These are phyloP conservation scores for Seriola aureovittata DNA, from an alignment of 2,113 vertebrate genomes.

Conservation along the genomic window DNA sequence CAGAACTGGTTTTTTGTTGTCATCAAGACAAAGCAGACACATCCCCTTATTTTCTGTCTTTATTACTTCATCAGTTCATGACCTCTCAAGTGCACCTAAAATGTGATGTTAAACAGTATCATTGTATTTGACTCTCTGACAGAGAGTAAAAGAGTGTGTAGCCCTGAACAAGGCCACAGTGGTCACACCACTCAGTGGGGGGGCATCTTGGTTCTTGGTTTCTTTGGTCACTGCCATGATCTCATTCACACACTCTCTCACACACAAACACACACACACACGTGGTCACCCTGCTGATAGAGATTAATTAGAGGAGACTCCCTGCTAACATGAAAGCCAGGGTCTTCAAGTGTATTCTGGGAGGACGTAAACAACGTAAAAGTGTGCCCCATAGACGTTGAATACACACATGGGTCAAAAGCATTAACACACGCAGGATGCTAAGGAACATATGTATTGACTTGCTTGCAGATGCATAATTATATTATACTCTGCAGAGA, in stretches of 20 bases:
- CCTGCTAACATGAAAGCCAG: conserved; percentile 51
- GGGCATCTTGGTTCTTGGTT: conserved; percentile 48
- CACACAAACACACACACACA: not conserved
- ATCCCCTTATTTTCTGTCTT: not conserved
- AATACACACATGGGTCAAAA: conserved; percentile 11
- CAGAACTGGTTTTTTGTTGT: conserved; percentile 3
- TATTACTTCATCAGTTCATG: conserved; percentile 4
- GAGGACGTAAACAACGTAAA: conserved; percentile 47
- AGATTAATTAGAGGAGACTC: conserved; percentile 65
- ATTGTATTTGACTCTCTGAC: not conserved
- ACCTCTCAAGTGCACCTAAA: conserved; percentile 5
- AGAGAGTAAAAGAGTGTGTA: not conserved
- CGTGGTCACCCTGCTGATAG: conserved; percentile 44
- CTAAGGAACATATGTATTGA: conserved; percentile 29
- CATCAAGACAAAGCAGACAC: not conserved
- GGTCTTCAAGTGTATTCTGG: conserved; percentile 50
- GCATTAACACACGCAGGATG: conserved; percentile 19
- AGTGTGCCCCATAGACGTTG: not conserved
- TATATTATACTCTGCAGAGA: conserved; percentile 19
- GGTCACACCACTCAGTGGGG: conserved; percentile 52
- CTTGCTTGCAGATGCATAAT: conserved; percentile 23
- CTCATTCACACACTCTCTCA: not conserved
- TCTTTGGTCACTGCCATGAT: conserved; percentile 31
- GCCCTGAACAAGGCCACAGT: conserved; percentile 33
- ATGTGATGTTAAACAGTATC: not conserved